phyloP scores from a whole-genome alignment of 1,140 invertebrate species.

The Phthorimaea operculella region DNA sequence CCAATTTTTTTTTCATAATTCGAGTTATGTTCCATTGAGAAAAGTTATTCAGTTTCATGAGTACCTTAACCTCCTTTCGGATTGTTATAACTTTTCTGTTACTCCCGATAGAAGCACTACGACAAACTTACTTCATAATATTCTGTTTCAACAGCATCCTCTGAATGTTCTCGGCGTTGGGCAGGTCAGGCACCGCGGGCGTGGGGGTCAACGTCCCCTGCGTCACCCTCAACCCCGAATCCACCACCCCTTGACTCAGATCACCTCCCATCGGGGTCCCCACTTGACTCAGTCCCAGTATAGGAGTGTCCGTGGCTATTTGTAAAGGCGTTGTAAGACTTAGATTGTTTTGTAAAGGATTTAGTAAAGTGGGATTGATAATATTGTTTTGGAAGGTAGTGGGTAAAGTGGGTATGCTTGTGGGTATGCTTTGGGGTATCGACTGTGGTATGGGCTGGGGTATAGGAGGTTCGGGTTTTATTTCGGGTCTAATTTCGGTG shows the following conservation, averaged over 20 bases:
- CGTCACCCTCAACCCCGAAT: conserved; percentile 18
- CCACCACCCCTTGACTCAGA: conserved; percentile 22
- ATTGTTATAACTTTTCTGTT: too few species aligned
- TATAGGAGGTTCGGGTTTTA: conserved; percentile 19
- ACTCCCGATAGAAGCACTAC: too few species aligned
- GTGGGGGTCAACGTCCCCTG: conserved; percentile 33
- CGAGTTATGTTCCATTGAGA: too few species aligned
- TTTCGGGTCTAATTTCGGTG: conserved; percentile 29
- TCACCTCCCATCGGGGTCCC: conserved; percentile 42
- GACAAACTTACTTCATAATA: conserved; percentile 63
- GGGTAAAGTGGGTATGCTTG: conserved; percentile 5
- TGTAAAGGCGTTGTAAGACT: conserved; percentile 47
- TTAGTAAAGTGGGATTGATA: conserved; percentile 27
- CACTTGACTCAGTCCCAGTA: conserved; percentile 48
- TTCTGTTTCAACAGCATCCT: conserved; percentile 64
- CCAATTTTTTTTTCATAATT: too few species aligned
- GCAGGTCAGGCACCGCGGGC: conserved; percentile 25
- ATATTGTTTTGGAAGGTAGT: conserved; percentile 17
- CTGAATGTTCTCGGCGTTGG: conserved; percentile 61
- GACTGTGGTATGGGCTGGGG: conserved; percentile 18
- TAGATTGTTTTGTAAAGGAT: conserved; percentile 38
- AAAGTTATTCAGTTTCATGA: too few species aligned
- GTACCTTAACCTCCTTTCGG: too few species aligned
- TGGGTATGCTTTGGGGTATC: conserved; percentile 24
- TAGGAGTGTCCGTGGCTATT: conserved; percentile 49